Evolutionary conservation across 2,113 vertebrate species (phyloP).

Genomic region (Rhinolophus ferrumequinum): DNA sequence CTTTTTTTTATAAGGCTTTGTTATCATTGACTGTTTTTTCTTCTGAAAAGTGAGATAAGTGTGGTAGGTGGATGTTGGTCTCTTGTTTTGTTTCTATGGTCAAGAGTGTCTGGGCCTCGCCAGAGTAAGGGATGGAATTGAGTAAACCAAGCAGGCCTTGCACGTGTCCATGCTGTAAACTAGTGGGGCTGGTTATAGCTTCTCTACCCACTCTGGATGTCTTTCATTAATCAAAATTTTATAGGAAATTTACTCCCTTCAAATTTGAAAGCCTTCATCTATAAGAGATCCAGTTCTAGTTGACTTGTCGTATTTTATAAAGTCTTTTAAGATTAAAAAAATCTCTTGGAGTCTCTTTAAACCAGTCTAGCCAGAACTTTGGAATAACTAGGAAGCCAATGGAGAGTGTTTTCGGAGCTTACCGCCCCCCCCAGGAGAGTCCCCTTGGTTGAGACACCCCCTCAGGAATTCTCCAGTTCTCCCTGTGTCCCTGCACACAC

Average conservation of each 20-base stretch:
- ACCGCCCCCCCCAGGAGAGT: neutral
- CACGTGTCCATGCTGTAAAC: accelerated
- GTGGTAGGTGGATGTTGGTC: neutral
- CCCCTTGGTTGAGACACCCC: no score
- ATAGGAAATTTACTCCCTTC: neutral
- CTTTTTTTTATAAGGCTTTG: neutral
- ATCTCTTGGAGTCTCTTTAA: neutral
- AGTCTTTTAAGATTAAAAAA: neutral
- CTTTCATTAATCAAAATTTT: neutral
- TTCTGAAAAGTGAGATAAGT: neutral
- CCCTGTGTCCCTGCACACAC: no score
- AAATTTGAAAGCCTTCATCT: neutral
- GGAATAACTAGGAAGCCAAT: neutral
- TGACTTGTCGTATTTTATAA: neutral
- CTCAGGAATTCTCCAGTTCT: neutral
- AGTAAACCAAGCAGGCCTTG: no score
- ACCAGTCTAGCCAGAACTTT: neutral
- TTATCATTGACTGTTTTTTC: neutral
- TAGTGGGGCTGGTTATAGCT: neutral
- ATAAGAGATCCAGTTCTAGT: neutral
- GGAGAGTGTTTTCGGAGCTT: neutral
- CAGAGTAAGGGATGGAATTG: neutral
- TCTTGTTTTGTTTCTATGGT: neutral
- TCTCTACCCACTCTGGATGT: neutral
- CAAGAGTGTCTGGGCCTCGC: neutral